Conservation (phyloP, 2,113 vertebrate species). For the Erythrolamprus reginae region DNA sequence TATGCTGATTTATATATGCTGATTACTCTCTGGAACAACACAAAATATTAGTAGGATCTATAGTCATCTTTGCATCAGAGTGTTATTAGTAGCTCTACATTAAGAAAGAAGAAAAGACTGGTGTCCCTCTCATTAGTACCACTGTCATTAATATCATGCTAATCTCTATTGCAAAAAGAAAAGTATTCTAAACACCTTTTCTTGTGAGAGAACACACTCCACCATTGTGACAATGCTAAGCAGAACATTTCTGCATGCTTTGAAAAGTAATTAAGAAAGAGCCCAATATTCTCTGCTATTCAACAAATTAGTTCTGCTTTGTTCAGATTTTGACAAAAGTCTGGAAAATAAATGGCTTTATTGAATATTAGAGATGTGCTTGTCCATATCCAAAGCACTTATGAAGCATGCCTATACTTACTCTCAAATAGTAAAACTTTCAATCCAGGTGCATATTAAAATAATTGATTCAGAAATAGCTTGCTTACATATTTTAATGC, state of each 20-base stretch:
- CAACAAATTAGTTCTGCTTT: not conserved
- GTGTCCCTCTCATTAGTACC: not conserved
- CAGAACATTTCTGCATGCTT: not conserved
- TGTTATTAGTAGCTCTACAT: not conserved
- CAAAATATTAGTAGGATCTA: not conserved
- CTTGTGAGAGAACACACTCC: constrained; percentile 9
- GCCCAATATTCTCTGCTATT: not conserved
- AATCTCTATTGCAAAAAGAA: not conserved
- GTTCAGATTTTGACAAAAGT: not conserved
- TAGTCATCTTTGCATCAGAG: not conserved
- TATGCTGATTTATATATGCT: not conserved
- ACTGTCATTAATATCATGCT: not conserved
- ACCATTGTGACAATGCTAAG: not conserved
- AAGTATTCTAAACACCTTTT: not conserved
- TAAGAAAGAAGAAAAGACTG: not conserved
- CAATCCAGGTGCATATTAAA: constrained; percentile 41
- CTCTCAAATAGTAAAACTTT: constrained; percentile 45
- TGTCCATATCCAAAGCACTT: not conserved
- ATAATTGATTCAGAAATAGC: constrained; percentile 44
- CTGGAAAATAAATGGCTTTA: not conserved
- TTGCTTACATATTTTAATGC: constrained; percentile 35
- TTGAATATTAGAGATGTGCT: not conserved
- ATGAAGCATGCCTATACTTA: not conserved
- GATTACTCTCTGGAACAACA: not conserved
- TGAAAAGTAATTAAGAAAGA: not conserved